phyloP scores from a whole-genome alignment of 2,113 vertebrate species.

The Oncorhynchus masou region DNA sequence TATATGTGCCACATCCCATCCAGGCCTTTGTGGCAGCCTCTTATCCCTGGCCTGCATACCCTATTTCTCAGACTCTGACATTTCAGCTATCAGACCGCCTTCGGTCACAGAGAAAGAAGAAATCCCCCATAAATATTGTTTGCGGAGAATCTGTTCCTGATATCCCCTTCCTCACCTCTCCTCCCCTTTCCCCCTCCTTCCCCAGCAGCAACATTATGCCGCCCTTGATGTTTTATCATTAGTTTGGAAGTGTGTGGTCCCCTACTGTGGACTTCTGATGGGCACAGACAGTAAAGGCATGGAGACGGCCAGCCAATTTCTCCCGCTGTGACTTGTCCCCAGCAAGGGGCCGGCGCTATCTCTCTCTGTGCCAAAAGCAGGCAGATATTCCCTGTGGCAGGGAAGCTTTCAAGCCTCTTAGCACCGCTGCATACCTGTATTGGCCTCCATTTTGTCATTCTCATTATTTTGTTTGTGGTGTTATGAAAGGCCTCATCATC shows the following conservation, averaged over 20 bases:
- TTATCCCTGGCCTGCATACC: conserved; percentile 68
- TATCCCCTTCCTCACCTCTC: conserved; percentile 57
- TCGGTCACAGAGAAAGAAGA: conserved; percentile 62
- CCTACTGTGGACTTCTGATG: conserved; percentile 79
- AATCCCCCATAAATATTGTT: conserved; percentile 69
- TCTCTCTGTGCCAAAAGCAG: conserved; percentile 48
- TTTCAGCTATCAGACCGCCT: conserved; percentile 73
- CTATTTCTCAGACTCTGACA: conserved; percentile 75
- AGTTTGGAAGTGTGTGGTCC: conserved; percentile 75
- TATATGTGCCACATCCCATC: conserved; percentile 79
- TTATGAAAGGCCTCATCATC: conserved; percentile 63
- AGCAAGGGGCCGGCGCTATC: conserved; percentile 69
- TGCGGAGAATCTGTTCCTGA: conserved; percentile 59
- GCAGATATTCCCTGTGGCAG: conserved; percentile 62
- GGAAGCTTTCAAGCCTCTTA: conserved; percentile 58
- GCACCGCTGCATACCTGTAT: conserved; percentile 56
- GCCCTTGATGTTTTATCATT: conserved; percentile 81
- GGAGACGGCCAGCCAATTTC: conserved; percentile 77
- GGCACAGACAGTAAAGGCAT: conserved; percentile 75
- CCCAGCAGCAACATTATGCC: conserved; percentile 67
- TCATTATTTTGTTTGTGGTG: conserved; percentile 57
- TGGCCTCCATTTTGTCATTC: conserved; percentile 60
- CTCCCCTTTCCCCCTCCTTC: conserved; percentile 45
- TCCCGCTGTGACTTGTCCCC: conserved; percentile 70
- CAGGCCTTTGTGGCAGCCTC: conserved; percentile 70